phyloP scores from a whole-genome alignment of 2,888 invertebrate genomes.

The Lithodes maja region DNA sequence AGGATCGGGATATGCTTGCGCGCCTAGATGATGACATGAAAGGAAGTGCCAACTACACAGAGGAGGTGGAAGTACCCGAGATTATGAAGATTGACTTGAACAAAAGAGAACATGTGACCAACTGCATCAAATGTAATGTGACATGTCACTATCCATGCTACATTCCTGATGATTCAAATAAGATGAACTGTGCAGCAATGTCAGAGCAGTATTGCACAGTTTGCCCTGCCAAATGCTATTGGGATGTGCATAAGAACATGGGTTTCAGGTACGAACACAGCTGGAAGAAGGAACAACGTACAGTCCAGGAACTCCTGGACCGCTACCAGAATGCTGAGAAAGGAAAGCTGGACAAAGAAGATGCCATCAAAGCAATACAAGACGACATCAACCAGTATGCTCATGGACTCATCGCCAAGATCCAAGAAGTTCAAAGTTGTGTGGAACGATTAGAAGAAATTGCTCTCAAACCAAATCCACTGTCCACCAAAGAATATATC shows the following conservation, averaged over 20 bases:
- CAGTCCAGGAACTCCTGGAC: conserved; percentile 69
- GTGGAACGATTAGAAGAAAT: conserved; percentile 70
- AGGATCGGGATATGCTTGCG: conserved; percentile 67
- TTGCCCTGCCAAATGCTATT: conserved; percentile 63
- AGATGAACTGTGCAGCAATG: conserved; percentile 41
- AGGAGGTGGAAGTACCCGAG: too few relatives aligned
- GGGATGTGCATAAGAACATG: conserved; percentile 63
- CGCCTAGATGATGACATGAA: too few relatives aligned
- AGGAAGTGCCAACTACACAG: too few relatives aligned
- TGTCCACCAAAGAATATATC: conserved; percentile 72
- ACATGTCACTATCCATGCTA: conserved; percentile 72
- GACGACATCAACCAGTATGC: too few relatives aligned
- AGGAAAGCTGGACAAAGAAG: conserved; percentile 57
- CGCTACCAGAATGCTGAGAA: conserved; percentile 70
- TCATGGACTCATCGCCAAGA: conserved; percentile 60
- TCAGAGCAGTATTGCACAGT: conserved; percentile 48
- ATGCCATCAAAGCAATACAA: conserved; percentile 53
- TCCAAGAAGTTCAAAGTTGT: conserved; percentile 25
- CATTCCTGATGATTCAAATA: background rate
- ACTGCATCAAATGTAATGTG: conserved; percentile 71
- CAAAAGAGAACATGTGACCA: too few relatives aligned
- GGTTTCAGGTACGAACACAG: conserved; percentile 50
- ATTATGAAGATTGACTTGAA: conserved; percentile 64
- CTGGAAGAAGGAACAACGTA: conserved; percentile 63
- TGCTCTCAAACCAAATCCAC: conserved; percentile 72